Percentiles rank a stretch among this genome's conserved stretches.
These are phyloP conservation scores for Leptoclinus maculatus DNA, from an alignment of 2,797 vertebrate species.

Conservation along the genomic window DNA sequence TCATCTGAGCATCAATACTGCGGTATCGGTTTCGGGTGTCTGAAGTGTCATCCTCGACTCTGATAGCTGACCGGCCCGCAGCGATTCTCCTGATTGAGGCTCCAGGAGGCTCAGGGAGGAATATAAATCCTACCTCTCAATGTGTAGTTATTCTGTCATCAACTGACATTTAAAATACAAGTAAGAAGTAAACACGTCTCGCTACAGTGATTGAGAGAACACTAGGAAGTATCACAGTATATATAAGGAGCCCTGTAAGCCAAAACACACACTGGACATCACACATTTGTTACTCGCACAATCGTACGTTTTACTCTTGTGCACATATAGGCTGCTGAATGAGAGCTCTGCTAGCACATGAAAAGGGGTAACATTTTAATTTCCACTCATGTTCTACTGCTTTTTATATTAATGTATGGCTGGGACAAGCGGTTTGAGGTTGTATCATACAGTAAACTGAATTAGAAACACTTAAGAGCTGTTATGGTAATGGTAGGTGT, in stretches of 20 bases:
- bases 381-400: conserved; percentile 15
- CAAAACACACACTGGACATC: not conserved
- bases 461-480: not conserved
- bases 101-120: conserved; percentile 22
- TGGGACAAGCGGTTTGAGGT: conserved; percentile 21
- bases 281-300: not conserved
- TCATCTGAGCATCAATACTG: conserved; percentile 43
- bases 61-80: conserved; percentile 36
- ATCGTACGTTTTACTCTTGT: not conserved
- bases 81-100: conserved; percentile 34
- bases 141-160: conserved; percentile 43
- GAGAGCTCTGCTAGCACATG: conserved; percentile 23
- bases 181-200: conserved; percentile 17
- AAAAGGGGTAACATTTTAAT: conserved; percentile 29
- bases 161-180: conserved; percentile 18
- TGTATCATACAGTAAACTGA: too few species aligned
- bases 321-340: not conserved
- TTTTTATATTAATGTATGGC: conserved; percentile 48
- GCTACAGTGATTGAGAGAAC: not conserved
- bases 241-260: not conserved
- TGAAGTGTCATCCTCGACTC: conserved; percentile 36
- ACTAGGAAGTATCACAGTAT: not conserved
- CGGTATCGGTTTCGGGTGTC: conserved; percentile 45
- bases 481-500: conserved; percentile 26
- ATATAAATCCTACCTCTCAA: conserved; percentile 36